Percentiles rank a stretch among this genome's conserved stretches.
Evolutionary conservation across 2,113 vertebrate species (phyloP).

Genomic region (Microtus montanus): DNA sequence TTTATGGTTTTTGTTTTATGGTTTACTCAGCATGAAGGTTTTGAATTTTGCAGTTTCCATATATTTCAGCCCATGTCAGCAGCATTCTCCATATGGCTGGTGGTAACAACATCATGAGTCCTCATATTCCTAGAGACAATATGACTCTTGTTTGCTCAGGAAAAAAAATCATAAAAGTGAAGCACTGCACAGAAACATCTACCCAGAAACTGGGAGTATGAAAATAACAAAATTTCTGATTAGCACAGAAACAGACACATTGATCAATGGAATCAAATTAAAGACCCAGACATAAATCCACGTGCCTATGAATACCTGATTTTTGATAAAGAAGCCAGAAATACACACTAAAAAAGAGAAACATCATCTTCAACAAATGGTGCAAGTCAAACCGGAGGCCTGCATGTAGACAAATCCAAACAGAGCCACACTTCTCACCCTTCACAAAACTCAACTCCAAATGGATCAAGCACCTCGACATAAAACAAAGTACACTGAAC

Average conservation of each 20-base stretch:
- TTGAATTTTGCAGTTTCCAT: slow-evolving; percentile 37
- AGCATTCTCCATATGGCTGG: background rate
- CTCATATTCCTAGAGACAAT: background rate
- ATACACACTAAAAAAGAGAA: background rate
- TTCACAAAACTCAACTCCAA: background rate
- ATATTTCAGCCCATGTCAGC: slow-evolving; percentile 2
- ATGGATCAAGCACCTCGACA: background rate
- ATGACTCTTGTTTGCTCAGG: background rate
- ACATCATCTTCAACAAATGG: background rate
- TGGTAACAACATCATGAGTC: background rate
- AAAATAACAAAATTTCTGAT: background rate
- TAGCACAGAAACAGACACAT: background rate
- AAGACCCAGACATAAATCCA: background rate
- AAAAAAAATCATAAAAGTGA: background rate
- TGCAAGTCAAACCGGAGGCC: background rate
- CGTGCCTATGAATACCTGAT: background rate
- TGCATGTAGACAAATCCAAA: background rate
- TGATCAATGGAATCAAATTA: background rate
- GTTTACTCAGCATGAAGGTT: slow-evolving; percentile 31
- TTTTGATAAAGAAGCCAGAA: background rate
- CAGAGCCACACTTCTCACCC: background rate
- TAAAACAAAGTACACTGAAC: background rate
- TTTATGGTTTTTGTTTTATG: background rate
- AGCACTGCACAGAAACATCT: background rate
- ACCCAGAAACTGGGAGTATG: background rate